Conservation (phyloP, 2,113 vertebrate genomes). For the Alexandromys fortis region DNA sequence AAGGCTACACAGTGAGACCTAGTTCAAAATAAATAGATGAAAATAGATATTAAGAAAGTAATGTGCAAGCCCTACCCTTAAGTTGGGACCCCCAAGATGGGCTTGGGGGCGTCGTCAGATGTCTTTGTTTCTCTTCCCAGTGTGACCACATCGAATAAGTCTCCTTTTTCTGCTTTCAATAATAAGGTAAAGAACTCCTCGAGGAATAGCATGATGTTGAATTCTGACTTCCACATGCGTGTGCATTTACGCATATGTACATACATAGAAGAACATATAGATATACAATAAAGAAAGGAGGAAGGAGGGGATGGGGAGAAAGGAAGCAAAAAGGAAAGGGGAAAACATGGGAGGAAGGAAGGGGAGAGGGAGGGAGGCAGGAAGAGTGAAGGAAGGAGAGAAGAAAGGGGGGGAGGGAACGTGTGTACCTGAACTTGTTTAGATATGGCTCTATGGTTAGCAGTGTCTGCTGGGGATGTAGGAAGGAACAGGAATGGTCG, state of each 20-base stretch:
- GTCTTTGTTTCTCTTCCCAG: neutral
- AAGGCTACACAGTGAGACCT: neutral
- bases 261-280: neutral
- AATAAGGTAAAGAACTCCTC: neutral
- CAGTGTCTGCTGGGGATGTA: neutral
- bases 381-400: too few relatives aligned
- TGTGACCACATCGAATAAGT: neutral
- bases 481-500: neutral
- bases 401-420: neutral
- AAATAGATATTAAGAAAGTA: neutral
- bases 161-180: neutral
- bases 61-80: neutral
- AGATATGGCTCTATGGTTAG: neutral
- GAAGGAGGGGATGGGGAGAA: neutral
- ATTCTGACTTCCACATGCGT: neutral
- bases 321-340: neutral
- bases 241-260: neutral
- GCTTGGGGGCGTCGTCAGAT: neutral
- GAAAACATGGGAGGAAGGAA: neutral
- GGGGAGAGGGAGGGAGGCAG: neutral
- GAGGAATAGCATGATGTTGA: neutral
- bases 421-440: neutral
- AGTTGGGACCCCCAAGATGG: neutral
- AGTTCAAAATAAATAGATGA: neutral
- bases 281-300: neutral